Percentiles rank a stretch among this genome's conserved stretches.
Conservation (phyloP, 2,888 invertebrate genomes). For the Hetaerina titia region DNA sequence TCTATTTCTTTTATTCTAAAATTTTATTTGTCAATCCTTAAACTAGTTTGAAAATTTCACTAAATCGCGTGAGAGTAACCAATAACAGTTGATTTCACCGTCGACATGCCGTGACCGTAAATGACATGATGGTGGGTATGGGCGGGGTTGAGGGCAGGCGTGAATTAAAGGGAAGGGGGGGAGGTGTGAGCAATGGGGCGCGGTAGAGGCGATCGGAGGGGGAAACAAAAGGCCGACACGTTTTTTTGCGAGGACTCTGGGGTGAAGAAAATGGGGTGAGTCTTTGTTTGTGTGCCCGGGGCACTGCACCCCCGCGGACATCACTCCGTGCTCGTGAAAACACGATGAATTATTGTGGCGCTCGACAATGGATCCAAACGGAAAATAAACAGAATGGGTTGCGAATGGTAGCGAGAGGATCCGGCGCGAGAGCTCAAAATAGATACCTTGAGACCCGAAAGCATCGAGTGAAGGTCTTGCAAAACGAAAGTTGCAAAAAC, state of each 20-base stretch:
- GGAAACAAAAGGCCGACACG: not conserved
- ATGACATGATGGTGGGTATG: not conserved
- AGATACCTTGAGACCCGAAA: not conserved
- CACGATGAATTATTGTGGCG: slow-evolving; percentile 27
- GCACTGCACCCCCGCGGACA: not conserved
- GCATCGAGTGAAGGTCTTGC: not conserved
- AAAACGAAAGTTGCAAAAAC: not conserved
- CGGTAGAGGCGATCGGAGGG: not conserved
- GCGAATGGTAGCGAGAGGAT: not conserved
- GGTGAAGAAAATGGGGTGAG: not conserved
- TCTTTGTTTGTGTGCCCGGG: not conserved
- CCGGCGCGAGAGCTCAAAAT: not conserved
- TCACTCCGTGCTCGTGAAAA: not conserved
- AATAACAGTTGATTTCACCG: not conserved
- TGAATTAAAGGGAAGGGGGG: not conserved
- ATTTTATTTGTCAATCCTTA: not conserved
- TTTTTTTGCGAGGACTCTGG: not conserved
- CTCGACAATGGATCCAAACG: slow-evolving; percentile 16
- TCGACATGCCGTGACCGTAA: not conserved
- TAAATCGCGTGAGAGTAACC: not conserved
- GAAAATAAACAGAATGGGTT: not conserved
- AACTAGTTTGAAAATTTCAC: too few relatives aligned
- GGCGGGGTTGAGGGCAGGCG: not conserved
- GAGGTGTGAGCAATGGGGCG: not conserved
- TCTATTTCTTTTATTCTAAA: not conserved